Conservation (phyloP, 1,140 invertebrate species). For the Idris sp. region DNA sequence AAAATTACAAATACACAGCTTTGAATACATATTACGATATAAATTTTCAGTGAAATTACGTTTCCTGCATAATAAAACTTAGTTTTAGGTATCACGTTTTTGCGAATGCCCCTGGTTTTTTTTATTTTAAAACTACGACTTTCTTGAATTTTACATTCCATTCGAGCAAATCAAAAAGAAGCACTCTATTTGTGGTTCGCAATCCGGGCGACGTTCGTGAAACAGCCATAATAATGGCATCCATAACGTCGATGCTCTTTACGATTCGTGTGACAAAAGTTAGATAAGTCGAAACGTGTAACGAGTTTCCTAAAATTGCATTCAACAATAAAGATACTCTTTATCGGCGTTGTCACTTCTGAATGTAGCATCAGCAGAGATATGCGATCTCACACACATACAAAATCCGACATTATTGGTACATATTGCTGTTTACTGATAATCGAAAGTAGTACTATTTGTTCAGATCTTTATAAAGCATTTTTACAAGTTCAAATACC, state of each 20-base stretch:
- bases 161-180: constrained; percentile 31
- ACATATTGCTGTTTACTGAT: constrained; percentile 19
- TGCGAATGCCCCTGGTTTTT: too few species aligned
- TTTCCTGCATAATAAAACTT: too few species aligned
- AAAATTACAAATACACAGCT: too few species aligned
- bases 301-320: constrained; percentile 61
- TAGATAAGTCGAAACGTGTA: constrained; percentile 53
- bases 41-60: too few species aligned
- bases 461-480: background rate
- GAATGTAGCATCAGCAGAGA: constrained; percentile 1
- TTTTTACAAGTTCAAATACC: background rate
- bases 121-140: constrained; percentile 8
- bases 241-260: constrained; percentile 52
- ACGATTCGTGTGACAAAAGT: constrained; percentile 47
- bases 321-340: constrained; percentile 41
- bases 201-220: constrained; percentile 26
- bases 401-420: constrained; percentile 9
- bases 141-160: constrained; percentile 11
- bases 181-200: constrained; percentile 21
- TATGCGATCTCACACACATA: background rate
- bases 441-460: constrained; percentile 7
- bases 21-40: too few species aligned
- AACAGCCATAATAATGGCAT: constrained; percentile 48
- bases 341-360: constrained; percentile 37
- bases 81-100: too few species aligned